A percentile compares a stretch with the other conserved stretches of the same genome.
phyloP scores from a whole-genome alignment of 2,888 invertebrate genomes.

The Neocrepidodera transversa region DNA sequence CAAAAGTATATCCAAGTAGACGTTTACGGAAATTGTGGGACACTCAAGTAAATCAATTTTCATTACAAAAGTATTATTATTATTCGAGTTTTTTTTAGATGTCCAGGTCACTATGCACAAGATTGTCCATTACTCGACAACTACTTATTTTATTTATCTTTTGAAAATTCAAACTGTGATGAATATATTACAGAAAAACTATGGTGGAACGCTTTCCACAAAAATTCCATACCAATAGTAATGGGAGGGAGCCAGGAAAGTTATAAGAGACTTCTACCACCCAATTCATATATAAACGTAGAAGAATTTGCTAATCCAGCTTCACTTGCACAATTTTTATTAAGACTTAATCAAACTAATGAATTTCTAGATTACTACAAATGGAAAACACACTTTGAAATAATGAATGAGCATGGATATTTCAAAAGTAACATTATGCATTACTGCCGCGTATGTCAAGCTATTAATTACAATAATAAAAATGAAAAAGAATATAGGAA shows the following conservation, averaged over 20 bases:
- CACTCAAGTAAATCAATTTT: slow-evolving; percentile 47
- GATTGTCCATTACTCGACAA: slow-evolving; percentile 66
- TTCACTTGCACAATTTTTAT: slow-evolving; percentile 64
- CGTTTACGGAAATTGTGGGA: slow-evolving; percentile 66
- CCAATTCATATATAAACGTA: slow-evolving; percentile 68
- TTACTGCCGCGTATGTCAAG: slow-evolving; percentile 72
- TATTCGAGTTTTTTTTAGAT: slow-evolving; percentile 64
- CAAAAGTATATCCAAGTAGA: slow-evolving; percentile 67
- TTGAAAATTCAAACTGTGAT: slow-evolving; percentile 74
- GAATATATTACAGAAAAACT: slow-evolving; percentile 77
- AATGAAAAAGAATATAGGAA: slow-evolving; percentile 57
- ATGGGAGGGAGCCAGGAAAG: slow-evolving; percentile 65
- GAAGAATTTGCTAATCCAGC: slow-evolving; percentile 63
- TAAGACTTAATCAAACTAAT: slow-evolving; percentile 59
- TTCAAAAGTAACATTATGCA: slow-evolving; percentile 68
- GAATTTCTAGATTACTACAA: slow-evolving; percentile 62
- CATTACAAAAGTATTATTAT: slow-evolving; percentile 3
- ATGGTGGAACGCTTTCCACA: slow-evolving; percentile 70
- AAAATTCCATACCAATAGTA: slow-evolving; percentile 70
- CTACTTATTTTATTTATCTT: slow-evolving; percentile 74
- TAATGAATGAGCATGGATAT: slow-evolving; percentile 73
- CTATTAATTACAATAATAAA: slow-evolving; percentile 68
- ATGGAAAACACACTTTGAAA: slow-evolving; percentile 67
- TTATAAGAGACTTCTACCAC: slow-evolving; percentile 66
- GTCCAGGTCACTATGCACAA: slow-evolving; percentile 68